phyloP scores from a whole-genome alignment of 2,113 vertebrate species.

The Athene noctua region DNA sequence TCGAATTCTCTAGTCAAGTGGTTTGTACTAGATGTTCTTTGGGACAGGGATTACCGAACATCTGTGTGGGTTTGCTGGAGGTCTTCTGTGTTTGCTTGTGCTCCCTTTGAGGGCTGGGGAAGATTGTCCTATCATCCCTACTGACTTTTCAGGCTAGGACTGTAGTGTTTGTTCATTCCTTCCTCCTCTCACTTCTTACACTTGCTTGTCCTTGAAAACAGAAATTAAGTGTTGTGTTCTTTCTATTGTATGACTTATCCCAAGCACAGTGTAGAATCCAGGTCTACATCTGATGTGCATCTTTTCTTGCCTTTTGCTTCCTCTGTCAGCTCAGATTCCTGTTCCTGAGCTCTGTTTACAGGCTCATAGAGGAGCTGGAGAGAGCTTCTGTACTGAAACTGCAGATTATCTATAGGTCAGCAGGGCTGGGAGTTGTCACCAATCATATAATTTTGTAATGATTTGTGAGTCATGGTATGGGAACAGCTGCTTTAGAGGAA shows the following conservation, averaged over 20 bases:
- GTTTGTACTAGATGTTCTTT: not conserved
- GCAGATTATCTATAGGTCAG: not conserved
- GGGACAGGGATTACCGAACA: not conserved
- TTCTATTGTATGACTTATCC: not conserved
- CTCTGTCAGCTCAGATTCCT: not conserved
- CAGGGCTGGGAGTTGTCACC: not conserved
- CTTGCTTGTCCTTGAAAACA: slow-evolving; percentile 2
- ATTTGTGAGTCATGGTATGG: not conserved
- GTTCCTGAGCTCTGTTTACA: not conserved
- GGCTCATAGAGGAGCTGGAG: not conserved
- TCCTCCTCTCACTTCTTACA: not conserved
- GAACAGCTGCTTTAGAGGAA: slow-evolving; percentile 48
- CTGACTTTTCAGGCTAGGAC: not conserved
- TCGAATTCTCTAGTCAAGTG: not conserved
- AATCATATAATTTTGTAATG: not conserved
- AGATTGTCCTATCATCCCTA: not conserved
- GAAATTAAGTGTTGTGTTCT: not conserved
- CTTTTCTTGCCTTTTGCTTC: not conserved
- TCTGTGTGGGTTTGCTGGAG: not conserved
- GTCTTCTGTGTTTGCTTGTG: not conserved
- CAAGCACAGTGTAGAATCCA: not conserved
- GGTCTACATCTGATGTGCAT: not conserved
- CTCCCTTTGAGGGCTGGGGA: not conserved
- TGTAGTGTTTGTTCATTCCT: not conserved
- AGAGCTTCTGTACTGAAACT: not conserved